phyloP scores from a whole-genome alignment of 2,888 invertebrate genomes.

The Timandra comae region DNA sequence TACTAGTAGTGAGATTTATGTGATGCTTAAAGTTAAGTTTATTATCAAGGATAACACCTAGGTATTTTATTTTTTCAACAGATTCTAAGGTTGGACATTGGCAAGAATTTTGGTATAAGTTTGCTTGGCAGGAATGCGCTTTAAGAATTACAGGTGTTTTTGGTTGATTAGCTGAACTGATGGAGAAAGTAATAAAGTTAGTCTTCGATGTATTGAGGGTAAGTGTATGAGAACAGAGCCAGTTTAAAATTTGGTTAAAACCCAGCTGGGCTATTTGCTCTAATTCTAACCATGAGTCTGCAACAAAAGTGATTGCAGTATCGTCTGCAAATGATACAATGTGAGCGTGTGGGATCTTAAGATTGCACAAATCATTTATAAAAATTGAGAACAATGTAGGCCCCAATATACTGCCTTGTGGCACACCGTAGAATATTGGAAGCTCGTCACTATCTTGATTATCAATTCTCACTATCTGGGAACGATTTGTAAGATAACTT shows the following conservation, averaged over 20 bases:
- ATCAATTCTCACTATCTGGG: not conserved
- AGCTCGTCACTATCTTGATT: not conserved
- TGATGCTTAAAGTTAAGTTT: slow-evolving; percentile 1
- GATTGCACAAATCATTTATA: slow-evolving; percentile 3
- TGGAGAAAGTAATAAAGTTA: slow-evolving; percentile 8
- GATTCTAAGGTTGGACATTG: not conserved
- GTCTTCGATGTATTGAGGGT: slow-evolving; percentile 15
- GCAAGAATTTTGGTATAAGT: not conserved
- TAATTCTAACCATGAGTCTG: slow-evolving; percentile 3
- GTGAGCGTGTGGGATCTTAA: not conserved
- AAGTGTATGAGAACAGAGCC: slow-evolving; percentile 6
- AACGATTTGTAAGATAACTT: not conserved
- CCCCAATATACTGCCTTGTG: slow-evolving; percentile 4
- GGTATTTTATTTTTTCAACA: not conserved
- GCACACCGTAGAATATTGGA: not conserved
- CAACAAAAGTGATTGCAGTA: slow-evolving; percentile 6
- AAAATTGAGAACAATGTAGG: slow-evolving; percentile 7
- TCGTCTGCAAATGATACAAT: slow-evolving; percentile 10
- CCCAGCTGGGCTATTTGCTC: slow-evolving; percentile 5
- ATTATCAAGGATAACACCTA: no score
- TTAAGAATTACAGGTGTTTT: not conserved
- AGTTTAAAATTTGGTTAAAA: slow-evolving; percentile 4
- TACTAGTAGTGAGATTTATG: not conserved
- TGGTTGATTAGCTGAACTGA: not conserved
- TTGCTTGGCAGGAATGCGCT: not conserved